Percentiles rank a stretch among this genome's conserved stretches.
Evolutionary conservation across 2,888 invertebrate genomes (phyloP).

Genomic region (Agrochola lychnidis): DNA sequence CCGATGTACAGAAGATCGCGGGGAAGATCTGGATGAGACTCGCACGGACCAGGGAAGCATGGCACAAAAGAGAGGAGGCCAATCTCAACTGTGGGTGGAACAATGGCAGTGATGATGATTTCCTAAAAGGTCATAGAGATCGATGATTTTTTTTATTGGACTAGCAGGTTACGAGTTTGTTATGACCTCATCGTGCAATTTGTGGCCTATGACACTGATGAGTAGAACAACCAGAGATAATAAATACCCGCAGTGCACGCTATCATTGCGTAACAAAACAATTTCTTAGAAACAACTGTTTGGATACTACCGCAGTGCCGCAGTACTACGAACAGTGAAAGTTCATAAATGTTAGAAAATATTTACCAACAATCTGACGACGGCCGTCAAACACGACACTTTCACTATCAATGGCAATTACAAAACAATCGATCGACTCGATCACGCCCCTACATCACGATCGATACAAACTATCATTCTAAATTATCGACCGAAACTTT

Average conservation of each 20-base stretch:
- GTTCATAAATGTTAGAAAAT: constrained; percentile 75
- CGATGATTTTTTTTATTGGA: not conserved
- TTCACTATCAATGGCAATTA: constrained; percentile 85
- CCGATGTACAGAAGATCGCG: not conserved
- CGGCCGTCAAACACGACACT: constrained; percentile 74
- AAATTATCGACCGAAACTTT: constrained; percentile 51
- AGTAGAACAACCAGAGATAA: constrained; percentile 46
- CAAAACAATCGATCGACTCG: constrained; percentile 73
- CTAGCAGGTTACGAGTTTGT: constrained; percentile 25
- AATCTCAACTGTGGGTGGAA: not conserved
- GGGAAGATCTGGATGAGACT: not conserved
- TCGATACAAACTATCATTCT: constrained; percentile 56
- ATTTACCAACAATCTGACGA: constrained; percentile 77
- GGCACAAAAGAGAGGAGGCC: not conserved
- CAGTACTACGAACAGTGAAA: constrained; percentile 68
- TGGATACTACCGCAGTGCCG: constrained; percentile 40
- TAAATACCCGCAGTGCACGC: constrained; percentile 59
- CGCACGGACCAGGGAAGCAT: not conserved
- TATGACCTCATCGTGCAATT: constrained; percentile 37
- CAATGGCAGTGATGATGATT: not conserved
- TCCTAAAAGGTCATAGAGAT: constrained; percentile 3
- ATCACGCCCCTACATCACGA: constrained; percentile 76
- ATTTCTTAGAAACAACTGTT: constrained; percentile 56
- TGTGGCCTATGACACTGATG: constrained; percentile 47
- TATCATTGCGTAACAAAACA: constrained; percentile 54